Evolutionary conservation across 2,888 invertebrate species (phyloP).

Genomic region (Drosophila peninsularis): DNA sequence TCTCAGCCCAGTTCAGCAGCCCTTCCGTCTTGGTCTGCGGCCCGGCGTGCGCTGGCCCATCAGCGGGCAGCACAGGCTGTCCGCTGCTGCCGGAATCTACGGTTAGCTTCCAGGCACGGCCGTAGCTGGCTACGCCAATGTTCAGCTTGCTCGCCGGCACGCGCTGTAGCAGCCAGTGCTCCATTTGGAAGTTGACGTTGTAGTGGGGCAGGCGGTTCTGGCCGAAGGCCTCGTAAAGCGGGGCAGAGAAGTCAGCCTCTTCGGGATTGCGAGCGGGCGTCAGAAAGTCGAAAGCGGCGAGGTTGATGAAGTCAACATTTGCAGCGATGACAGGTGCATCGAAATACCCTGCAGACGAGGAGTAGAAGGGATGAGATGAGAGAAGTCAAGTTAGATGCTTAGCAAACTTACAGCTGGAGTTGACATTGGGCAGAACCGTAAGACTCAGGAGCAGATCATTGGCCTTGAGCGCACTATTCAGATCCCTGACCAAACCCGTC

Average conservation of each 20-base stretch:
- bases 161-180: conserved; percentile 87
- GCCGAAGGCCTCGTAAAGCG: conserved; percentile 90
- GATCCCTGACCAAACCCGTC: conserved; percentile 89
- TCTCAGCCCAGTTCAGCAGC: conserved; percentile 91
- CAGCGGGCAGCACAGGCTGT: conserved; percentile 89
- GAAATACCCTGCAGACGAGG: conserved; percentile 88
- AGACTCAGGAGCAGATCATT: conserved; percentile 88
- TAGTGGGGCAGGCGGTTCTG: conserved; percentile 87
- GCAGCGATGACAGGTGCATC: conserved; percentile 90
- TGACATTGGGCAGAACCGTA: conserved; percentile 91
- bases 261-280: conserved; percentile 91
- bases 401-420: conserved; percentile 88
- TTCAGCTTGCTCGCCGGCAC: conserved; percentile 89
- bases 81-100: conserved; percentile 90
- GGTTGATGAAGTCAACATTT: conserved; percentile 91
- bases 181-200: conserved; percentile 89
- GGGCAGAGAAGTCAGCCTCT: conserved; percentile 91
- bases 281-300: conserved; percentile 92
- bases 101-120: conserved; percentile 91
- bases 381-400: too few species aligned
- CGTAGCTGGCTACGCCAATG: conserved; percentile 90
- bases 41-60: conserved; percentile 90
- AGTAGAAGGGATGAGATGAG: neutral
- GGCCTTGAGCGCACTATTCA: conserved; percentile 89
- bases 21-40: conserved; percentile 90